Evolutionary conservation across 2,888 invertebrate genomes (phyloP), one percentile per base, ranked within the genome.

Genomic region (Falcaria lacertinaria): DNA sequence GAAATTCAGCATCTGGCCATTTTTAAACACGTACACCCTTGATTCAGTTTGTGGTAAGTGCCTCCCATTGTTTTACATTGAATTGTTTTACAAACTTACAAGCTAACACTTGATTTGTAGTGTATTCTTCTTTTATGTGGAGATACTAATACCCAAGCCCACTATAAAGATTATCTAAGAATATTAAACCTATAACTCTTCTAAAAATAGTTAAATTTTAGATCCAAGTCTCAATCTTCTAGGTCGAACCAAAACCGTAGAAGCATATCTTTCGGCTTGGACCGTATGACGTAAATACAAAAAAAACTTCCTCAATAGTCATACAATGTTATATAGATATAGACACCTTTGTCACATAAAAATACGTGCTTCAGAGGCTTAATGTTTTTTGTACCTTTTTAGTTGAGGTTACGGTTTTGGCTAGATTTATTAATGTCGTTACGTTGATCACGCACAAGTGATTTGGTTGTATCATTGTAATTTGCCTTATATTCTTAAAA

Each of bases 31-130:
- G 0, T 92, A 91, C 61, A 91, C 92, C 0, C 67, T 93, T 50
- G 93, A 93, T 67, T 90, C 92, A 28, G 91, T 93, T 16, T 91
- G 91, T 68, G 91, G 93, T 93, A 58, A 70, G 83, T 71, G n/a
- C n/a, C n/a, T n/a, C n/a, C n/a, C n/a, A n/a, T n/a, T n/a, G n/a
- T n/a, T n/a, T n/a, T n/a, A n/a, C n/a, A n/a, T n/a, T n/a, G n/a
- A n/a, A n/a, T n/a, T n/a, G n/a, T n/a, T n/a, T n/a, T n/a, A n/a
- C n/a, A n/a, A n/a, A n/a, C n/a, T n/a, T n/a, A n/a, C n/a, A n/a
- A n/a, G n/a, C n/a, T n/a, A n/a, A n/a, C n/a, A n/a, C n/a, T n/a
- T n/a, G n/a, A n/a, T n/a, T n/a, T n/a, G n/a, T n/a, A n/a, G n/a
- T n/a, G n/a, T n/a, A n/a, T n/a, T n/a, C n/a, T n/a, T n/a, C n/a